Percentiles rank a stretch among this genome's conserved stretches.
Evolutionary conservation across 1,140 invertebrate genomes (phyloP).

Genomic region (Babylonia areolata): DNA sequence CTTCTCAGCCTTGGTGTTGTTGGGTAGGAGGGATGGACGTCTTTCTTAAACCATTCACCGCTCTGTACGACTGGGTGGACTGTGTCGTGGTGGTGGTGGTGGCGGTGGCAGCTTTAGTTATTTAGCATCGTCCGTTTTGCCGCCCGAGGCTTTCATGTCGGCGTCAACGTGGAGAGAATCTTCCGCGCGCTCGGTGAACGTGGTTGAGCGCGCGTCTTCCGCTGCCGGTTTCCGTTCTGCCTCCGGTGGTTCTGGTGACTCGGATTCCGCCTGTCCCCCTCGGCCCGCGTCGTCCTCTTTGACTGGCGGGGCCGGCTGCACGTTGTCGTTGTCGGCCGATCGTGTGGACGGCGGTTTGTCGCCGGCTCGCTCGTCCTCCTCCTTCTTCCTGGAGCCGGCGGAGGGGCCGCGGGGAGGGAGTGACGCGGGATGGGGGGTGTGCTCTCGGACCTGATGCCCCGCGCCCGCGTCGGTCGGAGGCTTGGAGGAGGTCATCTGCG

Average conservation of each 20-base stretch:
- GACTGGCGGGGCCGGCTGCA: not conserved
- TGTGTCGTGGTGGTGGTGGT: not conserved
- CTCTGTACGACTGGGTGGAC: not conserved
- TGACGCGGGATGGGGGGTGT: conserved; percentile 8
- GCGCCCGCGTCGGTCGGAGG: not conserved
- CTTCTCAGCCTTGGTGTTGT: not conserved
- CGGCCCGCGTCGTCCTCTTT: not conserved
- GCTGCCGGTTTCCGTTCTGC: no score
- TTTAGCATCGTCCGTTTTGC: not conserved
- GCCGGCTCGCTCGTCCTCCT: not conserved
- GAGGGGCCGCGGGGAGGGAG: not conserved
- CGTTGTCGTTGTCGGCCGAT: not conserved
- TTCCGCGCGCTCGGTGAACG: conserved; percentile 10
- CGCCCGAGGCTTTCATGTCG: not conserved
- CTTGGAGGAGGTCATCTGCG: not conserved
- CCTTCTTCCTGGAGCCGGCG: not conserved
- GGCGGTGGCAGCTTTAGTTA: no score
- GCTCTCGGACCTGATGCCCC: conserved; percentile 5
- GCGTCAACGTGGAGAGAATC: conserved; percentile 10
- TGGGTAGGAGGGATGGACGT: not conserved
- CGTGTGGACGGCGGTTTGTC: not conserved
- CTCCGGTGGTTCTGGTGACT: not conserved
- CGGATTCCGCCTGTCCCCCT: not conserved
- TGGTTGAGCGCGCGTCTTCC: not conserved
- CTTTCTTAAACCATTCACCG: not conserved